Evolutionary conservation across 2,888 invertebrate genomes (phyloP).

Genomic region (Acanthacorydalis orientalis): DNA sequence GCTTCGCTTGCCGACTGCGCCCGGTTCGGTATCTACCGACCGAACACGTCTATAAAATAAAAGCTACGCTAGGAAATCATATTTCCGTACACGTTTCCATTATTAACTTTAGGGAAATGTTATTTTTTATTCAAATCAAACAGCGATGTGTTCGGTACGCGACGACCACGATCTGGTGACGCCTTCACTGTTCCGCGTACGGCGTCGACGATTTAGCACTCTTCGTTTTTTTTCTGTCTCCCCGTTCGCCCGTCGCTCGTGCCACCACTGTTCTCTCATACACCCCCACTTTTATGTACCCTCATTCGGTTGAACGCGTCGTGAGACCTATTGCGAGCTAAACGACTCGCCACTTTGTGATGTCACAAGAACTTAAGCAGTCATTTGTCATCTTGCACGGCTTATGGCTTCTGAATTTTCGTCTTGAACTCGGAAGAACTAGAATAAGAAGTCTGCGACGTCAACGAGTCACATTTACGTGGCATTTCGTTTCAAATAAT

Average conservation of each 20-base stretch:
- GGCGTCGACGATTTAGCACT: not conserved
- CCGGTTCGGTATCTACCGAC: not conserved
- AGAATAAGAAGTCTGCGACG: too few relatives aligned
- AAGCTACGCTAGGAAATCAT: constrained; percentile 18
- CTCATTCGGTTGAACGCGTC: not conserved
- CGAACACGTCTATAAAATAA: not conserved
- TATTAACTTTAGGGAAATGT: constrained; percentile 29
- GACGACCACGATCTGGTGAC: not conserved
- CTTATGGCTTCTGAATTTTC: constrained; percentile 19
- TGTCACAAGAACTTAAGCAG: constrained; percentile 18
- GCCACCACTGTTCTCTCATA: too few relatives aligned
- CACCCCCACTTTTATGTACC: too few relatives aligned
- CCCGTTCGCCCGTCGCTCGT: too few relatives aligned
- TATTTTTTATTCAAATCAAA: constrained; percentile 30
- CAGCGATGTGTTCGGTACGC: constrained; percentile 3
- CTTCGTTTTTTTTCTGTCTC: too few relatives aligned
- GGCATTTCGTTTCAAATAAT: too few relatives aligned
- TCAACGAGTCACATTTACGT: too few relatives aligned
- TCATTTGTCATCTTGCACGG: constrained; percentile 24
- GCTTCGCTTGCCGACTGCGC: too few relatives aligned
- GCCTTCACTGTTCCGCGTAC: not conserved
- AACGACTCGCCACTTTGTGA: constrained; percentile 8
- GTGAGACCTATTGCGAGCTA: not conserved
- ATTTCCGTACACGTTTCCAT: constrained; percentile 30
- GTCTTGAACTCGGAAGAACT: too few relatives aligned